A percentile compares a stretch with the other conserved stretches of the same genome.
Evolutionary conservation across 2,797 vertebrate genomes (phyloP).

Genomic region (Tachyglossus aculeatus): DNA sequence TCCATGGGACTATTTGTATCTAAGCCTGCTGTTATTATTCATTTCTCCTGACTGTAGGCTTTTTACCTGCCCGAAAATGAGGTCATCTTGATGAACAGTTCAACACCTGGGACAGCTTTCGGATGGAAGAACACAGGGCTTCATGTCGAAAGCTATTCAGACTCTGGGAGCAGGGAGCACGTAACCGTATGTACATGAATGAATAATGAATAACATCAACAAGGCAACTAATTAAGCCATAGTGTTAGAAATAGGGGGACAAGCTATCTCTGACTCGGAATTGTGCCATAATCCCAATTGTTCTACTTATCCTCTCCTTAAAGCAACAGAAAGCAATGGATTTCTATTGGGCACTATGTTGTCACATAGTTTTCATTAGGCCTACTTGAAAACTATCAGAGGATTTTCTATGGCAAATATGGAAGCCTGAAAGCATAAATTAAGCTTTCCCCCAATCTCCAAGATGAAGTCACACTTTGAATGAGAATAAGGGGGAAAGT

Average conservation of each 20-base stretch:
- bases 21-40: background rate
- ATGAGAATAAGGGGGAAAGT: constrained; percentile 22
- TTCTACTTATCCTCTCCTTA: background rate
- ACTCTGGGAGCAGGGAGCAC: background rate
- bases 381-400: background rate
- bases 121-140: background rate
- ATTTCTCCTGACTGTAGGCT: background rate
- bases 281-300: background rate
- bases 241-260: no score
- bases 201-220: background rate
- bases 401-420: background rate
- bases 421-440: background rate
- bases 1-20: background rate
- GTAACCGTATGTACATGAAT: no score
- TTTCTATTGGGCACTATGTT: background rate
- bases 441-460: constrained; percentile 13
- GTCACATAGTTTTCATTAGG: no score
- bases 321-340: background rate
- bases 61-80: constrained; percentile 6
- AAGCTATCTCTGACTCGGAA: no score
- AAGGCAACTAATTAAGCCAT: no score
- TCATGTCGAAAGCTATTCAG: background rate
- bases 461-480: constrained; percentile 37
- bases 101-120: constrained; percentile 18
- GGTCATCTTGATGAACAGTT: background rate